Conservation (phyloP, 2,113 vertebrate species). For the Coreoperca whiteheadi region DNA sequence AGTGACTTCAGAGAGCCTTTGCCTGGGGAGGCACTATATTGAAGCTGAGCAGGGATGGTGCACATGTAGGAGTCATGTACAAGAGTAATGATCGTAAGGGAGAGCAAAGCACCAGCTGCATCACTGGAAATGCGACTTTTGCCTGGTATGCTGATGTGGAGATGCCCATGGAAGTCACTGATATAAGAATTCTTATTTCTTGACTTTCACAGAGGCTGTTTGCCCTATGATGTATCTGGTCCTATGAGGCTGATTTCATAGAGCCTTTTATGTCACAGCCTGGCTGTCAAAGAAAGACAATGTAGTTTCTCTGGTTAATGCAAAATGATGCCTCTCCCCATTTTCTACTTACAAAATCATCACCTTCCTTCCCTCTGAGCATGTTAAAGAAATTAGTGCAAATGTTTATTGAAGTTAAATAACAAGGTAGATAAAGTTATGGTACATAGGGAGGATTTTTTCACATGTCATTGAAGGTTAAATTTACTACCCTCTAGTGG, state of each 20-base stretch:
- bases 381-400: constrained; percentile 1
- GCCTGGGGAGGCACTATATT: constrained; percentile 82
- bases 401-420: constrained; percentile 36
- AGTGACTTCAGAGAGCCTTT: constrained; percentile 84
- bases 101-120: constrained; percentile 80
- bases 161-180: constrained; percentile 65
- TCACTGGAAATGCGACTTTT: constrained; percentile 83
- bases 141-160: constrained; percentile 84
- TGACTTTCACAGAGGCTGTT: constrained; percentile 74
- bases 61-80: constrained; percentile 80
- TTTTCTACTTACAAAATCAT: background rate
- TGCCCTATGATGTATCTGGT: constrained; percentile 78
- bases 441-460: background rate
- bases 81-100: constrained; percentile 84
- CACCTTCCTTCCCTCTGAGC: background rate
- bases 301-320: constrained; percentile 60
- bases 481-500: constrained; percentile 57
- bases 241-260: constrained; percentile 77
- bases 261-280: constrained; percentile 83
- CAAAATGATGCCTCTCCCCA: constrained; percentile 24
- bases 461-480: constrained; percentile 10
- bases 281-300: constrained; percentile 90
- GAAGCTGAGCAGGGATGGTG: constrained; percentile 80
- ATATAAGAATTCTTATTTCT: constrained; percentile 79
- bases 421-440: constrained; percentile 13